A percentile compares a stretch with the other conserved stretches of the same genome.
Evolutionary conservation across 2,888 invertebrate genomes (phyloP).

Genomic region (Ganaspis brasiliensis): DNA sequence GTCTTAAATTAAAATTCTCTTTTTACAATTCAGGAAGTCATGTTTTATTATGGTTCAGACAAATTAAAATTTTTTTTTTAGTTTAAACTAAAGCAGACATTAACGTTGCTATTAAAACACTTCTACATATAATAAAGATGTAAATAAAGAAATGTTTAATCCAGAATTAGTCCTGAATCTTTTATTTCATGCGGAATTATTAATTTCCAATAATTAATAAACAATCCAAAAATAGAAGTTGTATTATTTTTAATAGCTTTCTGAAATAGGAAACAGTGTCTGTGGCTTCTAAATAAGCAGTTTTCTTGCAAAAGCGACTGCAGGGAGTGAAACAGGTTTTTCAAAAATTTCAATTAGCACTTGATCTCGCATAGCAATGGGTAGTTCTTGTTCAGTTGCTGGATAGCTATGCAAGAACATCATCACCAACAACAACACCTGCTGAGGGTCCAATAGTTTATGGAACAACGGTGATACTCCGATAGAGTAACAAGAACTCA

Average conservation of each 20-base stretch:
- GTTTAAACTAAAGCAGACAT: no score
- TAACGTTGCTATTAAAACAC: no score
- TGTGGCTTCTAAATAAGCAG: slow-evolving; percentile 29
- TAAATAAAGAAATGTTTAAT: no score
- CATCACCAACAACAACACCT: slow-evolving; percentile 34
- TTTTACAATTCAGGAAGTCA: no score
- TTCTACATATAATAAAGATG: no score
- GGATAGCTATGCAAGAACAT: slow-evolving; percentile 35
- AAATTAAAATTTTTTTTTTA: no score
- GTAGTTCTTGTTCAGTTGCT: slow-evolving; percentile 29
- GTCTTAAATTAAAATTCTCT: no score
- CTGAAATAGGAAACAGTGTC: slow-evolving; percentile 33
- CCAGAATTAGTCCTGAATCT: no score
- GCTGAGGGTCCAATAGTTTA: slow-evolving; percentile 38
- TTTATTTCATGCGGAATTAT: no score
- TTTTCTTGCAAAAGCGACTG: slow-evolving; percentile 12
- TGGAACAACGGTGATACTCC: slow-evolving; percentile 25
- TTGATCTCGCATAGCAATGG: slow-evolving; percentile 28
- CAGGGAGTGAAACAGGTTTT: slow-evolving; percentile 40
- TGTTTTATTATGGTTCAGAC: no score
- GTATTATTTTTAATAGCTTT: not conserved
- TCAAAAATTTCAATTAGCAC: slow-evolving; percentile 42
- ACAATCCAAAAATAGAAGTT: no score
- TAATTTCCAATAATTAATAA: no score
- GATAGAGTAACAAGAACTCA: slow-evolving; percentile 19